A percentile compares a stretch with the other conserved stretches of the same genome.
Evolutionary conservation across 2,113 vertebrate genomes (phyloP).

Genomic region (Ranitomeya imitator): DNA sequence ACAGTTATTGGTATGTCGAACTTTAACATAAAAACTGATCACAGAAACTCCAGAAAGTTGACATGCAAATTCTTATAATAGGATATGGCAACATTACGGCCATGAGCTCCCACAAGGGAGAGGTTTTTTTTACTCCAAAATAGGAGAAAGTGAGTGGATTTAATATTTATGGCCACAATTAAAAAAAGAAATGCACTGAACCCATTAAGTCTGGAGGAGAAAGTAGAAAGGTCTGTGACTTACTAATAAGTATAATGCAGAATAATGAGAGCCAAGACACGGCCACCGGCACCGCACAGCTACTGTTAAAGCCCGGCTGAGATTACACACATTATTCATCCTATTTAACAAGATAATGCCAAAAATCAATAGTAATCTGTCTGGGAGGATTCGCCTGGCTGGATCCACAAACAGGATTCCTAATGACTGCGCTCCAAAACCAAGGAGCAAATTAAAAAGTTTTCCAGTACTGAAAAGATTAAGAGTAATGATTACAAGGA

Average conservation of each 20-base stretch:
- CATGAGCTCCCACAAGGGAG: too few relatives aligned
- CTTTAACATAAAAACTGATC: too few relatives aligned
- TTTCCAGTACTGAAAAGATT: neutral
- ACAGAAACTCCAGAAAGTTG: too few relatives aligned
- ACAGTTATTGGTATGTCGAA: too few relatives aligned
- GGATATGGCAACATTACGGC: too few relatives aligned
- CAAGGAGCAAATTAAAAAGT: slow-evolving; percentile 29
- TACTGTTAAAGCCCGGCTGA: neutral
- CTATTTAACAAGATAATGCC: slow-evolving; percentile 45
- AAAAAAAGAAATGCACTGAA: too few relatives aligned
- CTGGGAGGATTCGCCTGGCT: slow-evolving; percentile 38
- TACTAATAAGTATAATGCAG: neutral
- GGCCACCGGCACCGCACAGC: neutral
- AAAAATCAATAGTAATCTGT: slow-evolving; percentile 54
- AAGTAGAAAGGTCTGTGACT: neutral
- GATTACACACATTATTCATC: slow-evolving; percentile 43
- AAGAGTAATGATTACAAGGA: neutral
- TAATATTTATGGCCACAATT: too few relatives aligned
- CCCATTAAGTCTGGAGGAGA: too few relatives aligned
- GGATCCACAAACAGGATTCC: slow-evolving; percentile 42
- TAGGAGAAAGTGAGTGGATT: too few relatives aligned
- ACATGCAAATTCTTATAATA: too few relatives aligned
- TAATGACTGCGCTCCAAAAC: slow-evolving; percentile 14
- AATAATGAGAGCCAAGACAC: neutral
- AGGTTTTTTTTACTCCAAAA: too few relatives aligned